These are phyloP conservation scores for Drosophila prolongata DNA, from an alignment of 2,888 invertebrate species.

Conservation along the genomic window DNA sequence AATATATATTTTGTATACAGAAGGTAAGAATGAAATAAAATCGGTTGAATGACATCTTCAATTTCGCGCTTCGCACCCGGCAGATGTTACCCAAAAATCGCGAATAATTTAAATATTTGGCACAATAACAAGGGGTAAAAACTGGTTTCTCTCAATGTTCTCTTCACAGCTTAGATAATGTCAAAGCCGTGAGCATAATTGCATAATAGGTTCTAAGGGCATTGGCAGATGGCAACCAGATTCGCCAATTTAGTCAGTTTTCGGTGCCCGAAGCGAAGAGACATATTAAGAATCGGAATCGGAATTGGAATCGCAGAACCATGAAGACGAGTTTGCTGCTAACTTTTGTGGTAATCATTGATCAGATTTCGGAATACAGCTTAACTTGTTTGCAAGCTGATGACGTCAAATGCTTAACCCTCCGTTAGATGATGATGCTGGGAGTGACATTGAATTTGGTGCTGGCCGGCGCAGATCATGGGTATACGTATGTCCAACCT, in stretches of 20 bases:
- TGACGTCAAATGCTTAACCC: conserved; percentile 35
- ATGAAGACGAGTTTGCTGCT: conserved; percentile 35
- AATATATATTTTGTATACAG: too few species aligned
- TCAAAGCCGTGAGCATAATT: conserved; percentile 7
- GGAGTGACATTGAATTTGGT: conserved; percentile 11
- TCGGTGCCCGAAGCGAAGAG: conserved; percentile 23
- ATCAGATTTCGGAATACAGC: not conserved
- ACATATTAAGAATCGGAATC: conserved; percentile 11
- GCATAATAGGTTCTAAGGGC: conserved; percentile 21
- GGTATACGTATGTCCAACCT: conserved; percentile 28
- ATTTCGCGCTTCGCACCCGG: not conserved
- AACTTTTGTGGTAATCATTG: conserved; percentile 24
- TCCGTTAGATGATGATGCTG: conserved; percentile 18
- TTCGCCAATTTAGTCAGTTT: conserved; percentile 24
- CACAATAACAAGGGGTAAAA: not conserved
- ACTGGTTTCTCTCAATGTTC: conserved; percentile 16
- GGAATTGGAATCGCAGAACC: conserved; percentile 1
- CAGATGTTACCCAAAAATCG: not conserved
- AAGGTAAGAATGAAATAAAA: too few species aligned
- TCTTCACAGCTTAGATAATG: not conserved
- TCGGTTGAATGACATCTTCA: not conserved
- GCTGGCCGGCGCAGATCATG: conserved; percentile 16
- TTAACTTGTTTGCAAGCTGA: conserved; percentile 30
- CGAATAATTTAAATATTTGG: not conserved
- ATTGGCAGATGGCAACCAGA: not conserved